phyloP scores from a whole-genome alignment of 2,888 invertebrate genomes.

The Phalera bucephala region DNA sequence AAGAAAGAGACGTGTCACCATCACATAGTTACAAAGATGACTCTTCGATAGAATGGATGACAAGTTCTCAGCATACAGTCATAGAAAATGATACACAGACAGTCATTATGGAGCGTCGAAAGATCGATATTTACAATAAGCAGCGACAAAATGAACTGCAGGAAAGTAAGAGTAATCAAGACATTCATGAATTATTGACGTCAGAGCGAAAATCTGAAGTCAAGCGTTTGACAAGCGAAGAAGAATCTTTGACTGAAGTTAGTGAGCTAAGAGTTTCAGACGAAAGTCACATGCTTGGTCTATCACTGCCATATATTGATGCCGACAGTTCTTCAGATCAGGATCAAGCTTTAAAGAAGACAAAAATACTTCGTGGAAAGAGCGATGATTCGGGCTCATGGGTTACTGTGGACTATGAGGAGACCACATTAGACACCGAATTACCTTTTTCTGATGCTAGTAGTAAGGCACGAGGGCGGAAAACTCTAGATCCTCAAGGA shows the following conservation, averaged over 20 bases:
- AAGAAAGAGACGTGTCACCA: slow-evolving; percentile 61
- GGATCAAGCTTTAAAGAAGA: slow-evolving; percentile 59
- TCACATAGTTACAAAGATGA: slow-evolving; percentile 71
- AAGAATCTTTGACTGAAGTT: slow-evolving; percentile 87
- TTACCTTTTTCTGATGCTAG: slow-evolving; percentile 78
- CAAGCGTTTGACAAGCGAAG: slow-evolving; percentile 84
- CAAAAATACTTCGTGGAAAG: slow-evolving; percentile 70
- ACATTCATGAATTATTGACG: slow-evolving; percentile 52
- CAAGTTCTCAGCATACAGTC: slow-evolving; percentile 68
- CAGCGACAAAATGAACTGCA: slow-evolving; percentile 75
- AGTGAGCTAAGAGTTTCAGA: slow-evolving; percentile 84
- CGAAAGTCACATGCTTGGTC: slow-evolving; percentile 72
- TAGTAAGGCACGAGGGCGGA: slow-evolving; percentile 43
- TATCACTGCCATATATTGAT: slow-evolving; percentile 78
- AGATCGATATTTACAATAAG: slow-evolving; percentile 84
- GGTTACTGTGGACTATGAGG: slow-evolving; percentile 87
- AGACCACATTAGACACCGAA: slow-evolving; percentile 84
- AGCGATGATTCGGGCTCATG: slow-evolving; percentile 88
- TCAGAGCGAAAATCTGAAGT: slow-evolving; percentile 75
- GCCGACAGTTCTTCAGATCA: slow-evolving; percentile 80
- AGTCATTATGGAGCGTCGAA: slow-evolving; percentile 83
- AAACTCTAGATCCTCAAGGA: slow-evolving; percentile 78
- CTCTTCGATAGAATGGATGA: slow-evolving; percentile 76
- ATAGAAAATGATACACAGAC: slow-evolving; percentile 84
- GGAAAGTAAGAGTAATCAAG: slow-evolving; percentile 65